Evolutionary conservation across 2,113 vertebrate species (phyloP).

Genomic region (Clarias batrachus): DNA sequence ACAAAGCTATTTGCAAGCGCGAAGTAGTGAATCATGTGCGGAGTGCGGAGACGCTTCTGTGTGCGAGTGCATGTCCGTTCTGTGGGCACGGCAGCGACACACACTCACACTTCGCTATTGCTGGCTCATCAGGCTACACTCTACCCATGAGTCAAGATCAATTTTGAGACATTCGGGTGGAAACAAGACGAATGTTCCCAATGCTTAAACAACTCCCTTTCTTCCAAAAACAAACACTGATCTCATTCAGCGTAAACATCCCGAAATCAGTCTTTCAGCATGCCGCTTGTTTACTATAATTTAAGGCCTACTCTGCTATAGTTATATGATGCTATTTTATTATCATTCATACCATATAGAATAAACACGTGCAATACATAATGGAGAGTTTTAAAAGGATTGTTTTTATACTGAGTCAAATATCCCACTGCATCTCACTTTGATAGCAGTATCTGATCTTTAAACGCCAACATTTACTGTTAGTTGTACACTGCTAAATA

Average conservation of each 20-base stretch:
- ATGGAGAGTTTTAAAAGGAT: not conserved
- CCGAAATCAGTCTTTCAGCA: not conserved
- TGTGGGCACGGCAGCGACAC: not conserved
- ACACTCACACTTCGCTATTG: not conserved
- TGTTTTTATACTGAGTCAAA: not conserved
- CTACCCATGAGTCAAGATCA: not conserved
- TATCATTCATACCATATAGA: not conserved
- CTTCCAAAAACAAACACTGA: constrained; percentile 13
- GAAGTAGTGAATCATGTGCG: not conserved
- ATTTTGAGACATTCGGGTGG: not conserved
- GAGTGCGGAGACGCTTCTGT: not conserved
- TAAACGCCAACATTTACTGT: not conserved
- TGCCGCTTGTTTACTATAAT: not conserved
- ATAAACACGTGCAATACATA: not conserved
- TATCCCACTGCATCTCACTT: not conserved
- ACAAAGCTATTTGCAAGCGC: not conserved
- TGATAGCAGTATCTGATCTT: not conserved
- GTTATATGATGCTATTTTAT: not conserved
- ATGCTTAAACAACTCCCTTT: not conserved
- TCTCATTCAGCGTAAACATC: not conserved
- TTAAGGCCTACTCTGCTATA: not conserved
- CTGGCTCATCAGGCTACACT: not conserved
- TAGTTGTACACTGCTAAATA: not conserved
- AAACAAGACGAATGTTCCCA: not conserved
- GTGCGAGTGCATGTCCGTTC: not conserved